These are phyloP conservation scores for Corynorhinus townsendii DNA, from an alignment of 2,113 vertebrate genomes.

Conservation along the genomic window DNA sequence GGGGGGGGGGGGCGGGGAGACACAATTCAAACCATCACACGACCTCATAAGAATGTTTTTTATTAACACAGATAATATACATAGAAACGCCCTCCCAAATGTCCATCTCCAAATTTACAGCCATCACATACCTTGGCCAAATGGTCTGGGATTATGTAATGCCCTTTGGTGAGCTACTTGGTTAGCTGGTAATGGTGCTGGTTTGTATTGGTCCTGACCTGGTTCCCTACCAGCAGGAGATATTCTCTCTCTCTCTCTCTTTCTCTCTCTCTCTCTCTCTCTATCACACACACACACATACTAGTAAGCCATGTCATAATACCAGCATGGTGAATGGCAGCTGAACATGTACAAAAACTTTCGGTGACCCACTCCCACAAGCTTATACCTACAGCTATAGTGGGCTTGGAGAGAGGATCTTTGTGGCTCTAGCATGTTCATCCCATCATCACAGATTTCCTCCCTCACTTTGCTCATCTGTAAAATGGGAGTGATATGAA, in stretches of 20 bases:
- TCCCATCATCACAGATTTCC: not conserved
- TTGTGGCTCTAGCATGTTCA: not conserved
- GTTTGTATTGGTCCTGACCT: too few relatives aligned
- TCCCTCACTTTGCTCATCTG: not conserved
- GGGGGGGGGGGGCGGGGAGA: rapidly evolving
- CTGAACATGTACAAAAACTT: not conserved
- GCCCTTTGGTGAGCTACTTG: not conserved
- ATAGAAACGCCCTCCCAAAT: not conserved
- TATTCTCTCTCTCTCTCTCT: too few relatives aligned
- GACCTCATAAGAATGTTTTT: not conserved
- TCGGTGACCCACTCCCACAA: too few relatives aligned
- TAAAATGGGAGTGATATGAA: not conserved
- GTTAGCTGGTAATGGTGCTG: too few relatives aligned
- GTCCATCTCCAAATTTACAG: not conserved
- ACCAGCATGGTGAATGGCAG: not conserved
- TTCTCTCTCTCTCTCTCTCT: too few relatives aligned
- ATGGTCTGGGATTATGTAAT: not conserved
- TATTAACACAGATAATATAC: not conserved
- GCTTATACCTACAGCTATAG: not conserved
- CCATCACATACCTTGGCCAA: too few relatives aligned
- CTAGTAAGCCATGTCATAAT: not conserved
- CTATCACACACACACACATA: too few relatives aligned
- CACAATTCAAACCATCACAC: not conserved
- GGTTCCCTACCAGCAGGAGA: not conserved
- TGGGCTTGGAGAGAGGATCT: not conserved